A percentile compares a stretch with the other conserved stretches of the same genome.
These are phyloP conservation scores for Echiichthys vipera DNA, from an alignment of 2,797 vertebrate species.

Conservation along the genomic window DNA sequence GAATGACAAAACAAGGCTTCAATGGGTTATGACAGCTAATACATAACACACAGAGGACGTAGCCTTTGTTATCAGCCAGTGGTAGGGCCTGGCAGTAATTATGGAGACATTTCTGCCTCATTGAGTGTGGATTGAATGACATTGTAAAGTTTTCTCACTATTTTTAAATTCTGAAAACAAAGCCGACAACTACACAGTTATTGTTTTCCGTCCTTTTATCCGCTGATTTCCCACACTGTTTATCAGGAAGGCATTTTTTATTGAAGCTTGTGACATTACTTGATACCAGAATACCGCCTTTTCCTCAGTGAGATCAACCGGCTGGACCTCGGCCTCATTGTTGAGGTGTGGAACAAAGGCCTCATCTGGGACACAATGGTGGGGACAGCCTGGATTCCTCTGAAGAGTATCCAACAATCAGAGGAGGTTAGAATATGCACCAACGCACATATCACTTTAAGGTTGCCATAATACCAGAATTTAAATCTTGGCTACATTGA, in stretches of 20 bases:
- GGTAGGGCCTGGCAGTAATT: constrained; percentile 12
- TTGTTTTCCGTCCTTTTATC: neutral
- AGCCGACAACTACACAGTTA: neutral
- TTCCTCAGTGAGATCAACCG: constrained; percentile 93
- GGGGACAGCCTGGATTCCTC: constrained; percentile 94
- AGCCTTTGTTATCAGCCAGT: constrained; percentile 47
- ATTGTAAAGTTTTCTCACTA: neutral
- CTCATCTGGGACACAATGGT: constrained; percentile 99
- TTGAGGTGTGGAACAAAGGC: constrained; percentile 99
- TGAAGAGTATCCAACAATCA: constrained; percentile 92
- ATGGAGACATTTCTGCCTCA: constrained; percentile 32
- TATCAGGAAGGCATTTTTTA: neutral
- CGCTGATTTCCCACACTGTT: neutral
- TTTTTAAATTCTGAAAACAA: constrained; percentile 14
- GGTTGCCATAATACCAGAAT: too few species aligned
- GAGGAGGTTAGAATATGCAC: constrained; percentile 88
- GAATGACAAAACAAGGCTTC: constrained; percentile 58
- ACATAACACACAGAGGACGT: constrained; percentile 40
- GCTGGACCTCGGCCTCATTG: constrained; percentile 94
- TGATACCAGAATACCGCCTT: constrained; percentile 2
- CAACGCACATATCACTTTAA: too few species aligned
- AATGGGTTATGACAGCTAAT: constrained; percentile 51
- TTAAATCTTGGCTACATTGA: too few species aligned
- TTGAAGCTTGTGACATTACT: neutral
- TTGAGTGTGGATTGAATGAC: constrained; percentile 15